phyloP scores from a whole-genome alignment of 2,113 vertebrate genomes.

The Onychostruthus taczanowskii region DNA sequence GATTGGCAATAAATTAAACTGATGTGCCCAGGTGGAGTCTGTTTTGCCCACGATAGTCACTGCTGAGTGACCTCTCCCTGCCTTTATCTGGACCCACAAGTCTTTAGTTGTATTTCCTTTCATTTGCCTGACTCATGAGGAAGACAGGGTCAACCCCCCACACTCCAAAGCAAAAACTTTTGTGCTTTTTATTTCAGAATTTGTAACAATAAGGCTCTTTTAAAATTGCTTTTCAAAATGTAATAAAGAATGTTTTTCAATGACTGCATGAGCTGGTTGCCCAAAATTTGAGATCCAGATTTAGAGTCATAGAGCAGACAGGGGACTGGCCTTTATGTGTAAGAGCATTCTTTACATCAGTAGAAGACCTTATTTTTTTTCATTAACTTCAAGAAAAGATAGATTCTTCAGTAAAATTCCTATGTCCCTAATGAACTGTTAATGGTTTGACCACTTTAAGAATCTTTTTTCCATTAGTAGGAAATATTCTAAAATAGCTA shows the following conservation, averaged over 20 bases:
- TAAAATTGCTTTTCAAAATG: neutral
- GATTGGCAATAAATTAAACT: neutral
- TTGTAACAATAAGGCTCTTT: neutral
- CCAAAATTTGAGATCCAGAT: neutral
- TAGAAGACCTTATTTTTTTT: neutral
- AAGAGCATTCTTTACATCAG: neutral
- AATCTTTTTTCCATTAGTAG: neutral
- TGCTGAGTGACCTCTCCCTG: neutral
- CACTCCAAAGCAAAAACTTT: neutral
- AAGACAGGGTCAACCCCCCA: neutral
- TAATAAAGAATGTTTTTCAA: neutral
- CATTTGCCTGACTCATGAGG: neutral
- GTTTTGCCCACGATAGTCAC: neutral
- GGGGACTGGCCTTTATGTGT: neutral
- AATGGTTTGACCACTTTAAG: neutral
- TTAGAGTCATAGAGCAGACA: neutral
- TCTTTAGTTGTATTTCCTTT: fast-evolving
- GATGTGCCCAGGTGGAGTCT: neutral
- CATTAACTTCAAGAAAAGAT: neutral
- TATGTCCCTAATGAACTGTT: neutral
- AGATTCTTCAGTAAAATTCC: neutral
- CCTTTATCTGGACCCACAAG: neutral
- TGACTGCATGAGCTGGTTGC: neutral
- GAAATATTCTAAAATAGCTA: neutral
- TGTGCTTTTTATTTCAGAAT: neutral